Base-by-base conservation (phyloP, 2,797 vertebrate species). In the Rachycentron canadum region DNA sequence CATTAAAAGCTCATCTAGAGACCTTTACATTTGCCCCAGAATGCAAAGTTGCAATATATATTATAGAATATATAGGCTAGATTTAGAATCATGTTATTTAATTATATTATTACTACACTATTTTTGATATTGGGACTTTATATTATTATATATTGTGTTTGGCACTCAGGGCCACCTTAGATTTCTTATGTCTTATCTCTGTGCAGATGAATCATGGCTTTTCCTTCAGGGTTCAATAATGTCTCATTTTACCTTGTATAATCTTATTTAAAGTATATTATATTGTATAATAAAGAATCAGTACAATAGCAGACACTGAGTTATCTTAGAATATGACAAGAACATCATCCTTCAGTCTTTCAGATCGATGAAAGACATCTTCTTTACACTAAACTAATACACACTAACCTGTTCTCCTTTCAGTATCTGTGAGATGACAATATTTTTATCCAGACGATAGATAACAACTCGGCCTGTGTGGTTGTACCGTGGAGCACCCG, bases 401-500 rank as follows among this genome's bases (percentile, higher is more conserved):
- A 34, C 14, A 3, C 82, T 74, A 75, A 99, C 98, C 95, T 99
- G 98, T 57, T 99, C 96, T 93, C 98, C 98, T 26, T 92, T 94
- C 79, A 99, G 92, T 28, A 95, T 95, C 88, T 99, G 97, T 16
- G 95, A 91, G 71, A 99, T 84, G 36, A 85, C 86, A 26, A 96
- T 71, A 0, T 92, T 17, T 17, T 79, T 83, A 36, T 94, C 74
- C 82, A 98, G 95, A 55, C 82, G 95, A 63, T 98, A 99, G 84
- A 98, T 84, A 4, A 96, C 90, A n/a, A 99, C 97, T 49, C 98
- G 96, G 14, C 98, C 98, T 0, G 95, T 98, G 80, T 99, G 98
- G 92, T 99, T 99, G 91, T 97, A 98, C 1, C 98, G 94, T 3
- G 98, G 98, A 3, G 98, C 97, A 5, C 98, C 98, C 6, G 97